Conservation (phyloP, 30 jellyfish, hydroid and myxozoan species). For the Aurelia aurita region DNA sequence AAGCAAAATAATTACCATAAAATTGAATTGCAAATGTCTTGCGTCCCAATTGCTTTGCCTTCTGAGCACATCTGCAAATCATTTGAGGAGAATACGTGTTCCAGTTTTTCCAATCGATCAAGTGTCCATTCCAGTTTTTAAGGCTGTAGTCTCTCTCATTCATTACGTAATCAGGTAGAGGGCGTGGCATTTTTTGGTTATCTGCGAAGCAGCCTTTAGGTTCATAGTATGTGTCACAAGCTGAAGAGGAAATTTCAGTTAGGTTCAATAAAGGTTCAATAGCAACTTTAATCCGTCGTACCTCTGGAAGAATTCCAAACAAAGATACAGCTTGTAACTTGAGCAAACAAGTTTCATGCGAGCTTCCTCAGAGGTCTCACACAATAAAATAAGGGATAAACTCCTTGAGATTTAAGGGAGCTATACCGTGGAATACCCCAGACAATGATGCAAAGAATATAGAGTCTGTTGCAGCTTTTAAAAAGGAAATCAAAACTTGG, state of each 20-base stretch:
- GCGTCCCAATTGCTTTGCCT: slow-evolving; percentile 65
- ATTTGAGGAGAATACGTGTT: slow-evolving; percentile 73
- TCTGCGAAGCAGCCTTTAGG: slow-evolving; percentile 85
- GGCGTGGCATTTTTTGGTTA: slow-evolving; percentile 67
- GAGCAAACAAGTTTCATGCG: too few species aligned
- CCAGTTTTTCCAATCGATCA: slow-evolving; percentile 84
- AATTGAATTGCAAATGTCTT: slow-evolving; percentile 69
- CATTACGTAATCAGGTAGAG: slow-evolving; percentile 75
- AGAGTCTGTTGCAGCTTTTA: too few species aligned
- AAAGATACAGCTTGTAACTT: too few species aligned
- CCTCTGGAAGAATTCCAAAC: too few species aligned
- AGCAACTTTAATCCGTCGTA: not conserved
- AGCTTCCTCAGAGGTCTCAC: not conserved
- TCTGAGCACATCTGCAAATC: slow-evolving; percentile 89
- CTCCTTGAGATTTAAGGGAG: too few species aligned
- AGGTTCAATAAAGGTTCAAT: not conserved
- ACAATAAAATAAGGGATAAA: not conserved
- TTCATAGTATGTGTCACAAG: slow-evolving; percentile 78
- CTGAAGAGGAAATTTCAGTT: slow-evolving; percentile 34
- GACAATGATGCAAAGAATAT: too few species aligned
- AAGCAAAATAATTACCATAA: slow-evolving; percentile 48
- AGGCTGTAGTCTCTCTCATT: slow-evolving; percentile 76
- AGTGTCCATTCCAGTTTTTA: slow-evolving; percentile 71
- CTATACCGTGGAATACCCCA: too few species aligned
- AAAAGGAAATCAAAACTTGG: too few species aligned